These are phyloP conservation scores for Pristis pectinata DNA, from an alignment of 2,797 vertebrate genomes.

Conservation along the genomic window DNA sequence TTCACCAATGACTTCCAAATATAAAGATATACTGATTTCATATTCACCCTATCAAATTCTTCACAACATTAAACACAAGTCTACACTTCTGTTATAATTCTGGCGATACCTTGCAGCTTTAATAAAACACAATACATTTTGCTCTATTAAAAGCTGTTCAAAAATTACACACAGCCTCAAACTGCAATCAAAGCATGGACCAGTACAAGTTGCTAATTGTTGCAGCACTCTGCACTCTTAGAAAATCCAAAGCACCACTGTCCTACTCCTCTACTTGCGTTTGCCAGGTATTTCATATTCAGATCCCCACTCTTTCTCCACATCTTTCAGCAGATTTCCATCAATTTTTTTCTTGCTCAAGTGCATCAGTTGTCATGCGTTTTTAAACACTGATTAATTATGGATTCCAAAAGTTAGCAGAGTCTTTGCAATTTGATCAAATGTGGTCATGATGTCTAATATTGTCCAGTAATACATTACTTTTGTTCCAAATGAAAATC, in stretches of 20 bases:
- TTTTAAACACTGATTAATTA: constrained; percentile 4
- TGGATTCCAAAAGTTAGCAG: not conserved
- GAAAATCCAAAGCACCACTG: not conserved
- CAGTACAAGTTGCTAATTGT: not conserved
- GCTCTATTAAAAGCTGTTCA: not conserved
- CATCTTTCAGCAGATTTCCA: not conserved
- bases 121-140: not conserved
- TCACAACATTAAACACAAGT: not conserved
- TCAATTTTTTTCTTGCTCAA: not conserved
- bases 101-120: not conserved
- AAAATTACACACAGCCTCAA: not conserved
- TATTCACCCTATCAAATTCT: not conserved
- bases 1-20: not conserved
- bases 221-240: not conserved
- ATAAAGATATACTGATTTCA: not conserved
- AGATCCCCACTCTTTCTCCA: not conserved
- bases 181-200: not conserved
- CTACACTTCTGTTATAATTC: too few species aligned
- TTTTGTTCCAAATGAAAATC: not conserved
- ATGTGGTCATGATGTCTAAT: not conserved
- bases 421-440: not conserved
- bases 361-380: not conserved
- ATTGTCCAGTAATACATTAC: not conserved
- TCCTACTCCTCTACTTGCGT: not conserved
- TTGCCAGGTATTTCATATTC: not conserved